phyloP scores from a whole-genome alignment of 2,797 vertebrate species.

The Sylvilagus floridanus region DNA sequence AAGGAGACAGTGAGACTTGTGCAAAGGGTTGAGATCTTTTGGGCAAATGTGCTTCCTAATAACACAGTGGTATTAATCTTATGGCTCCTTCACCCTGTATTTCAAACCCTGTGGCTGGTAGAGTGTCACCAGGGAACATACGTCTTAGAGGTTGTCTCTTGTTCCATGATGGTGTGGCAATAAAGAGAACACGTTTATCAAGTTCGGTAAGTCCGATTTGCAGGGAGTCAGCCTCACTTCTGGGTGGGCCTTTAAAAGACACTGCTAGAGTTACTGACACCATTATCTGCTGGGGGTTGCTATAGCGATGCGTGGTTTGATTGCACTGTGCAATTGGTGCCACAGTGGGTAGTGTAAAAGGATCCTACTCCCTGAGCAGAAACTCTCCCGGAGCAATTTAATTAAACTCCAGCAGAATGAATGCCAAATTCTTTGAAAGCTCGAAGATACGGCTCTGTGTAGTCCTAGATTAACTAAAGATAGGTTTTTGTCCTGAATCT shows the following conservation, averaged over 20 bases:
- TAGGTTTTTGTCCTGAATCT: neutral
- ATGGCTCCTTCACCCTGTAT: slow-evolving; percentile 11
- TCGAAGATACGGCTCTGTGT: neutral
- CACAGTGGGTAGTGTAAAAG: slow-evolving; percentile 69
- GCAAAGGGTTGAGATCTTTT: neutral
- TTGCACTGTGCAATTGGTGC: slow-evolving; percentile 60
- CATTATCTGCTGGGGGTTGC: slow-evolving; percentile 59
- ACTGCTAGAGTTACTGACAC: slow-evolving; percentile 70
- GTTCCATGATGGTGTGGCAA: slow-evolving; percentile 31
- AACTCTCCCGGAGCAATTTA: slow-evolving; percentile 76
- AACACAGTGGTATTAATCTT: slow-evolving; percentile 33
- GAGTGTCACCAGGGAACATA: neutral
- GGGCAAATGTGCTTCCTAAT: slow-evolving; percentile 50
- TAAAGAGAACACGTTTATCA: slow-evolving; percentile 45
- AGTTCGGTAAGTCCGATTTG: slow-evolving; percentile 60
- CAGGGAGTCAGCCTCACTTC: slow-evolving; percentile 57
- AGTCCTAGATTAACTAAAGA: slow-evolving; percentile 34
- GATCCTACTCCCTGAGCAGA: slow-evolving; percentile 71
- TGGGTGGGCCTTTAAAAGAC: slow-evolving; percentile 79
- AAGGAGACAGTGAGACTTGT: neutral
- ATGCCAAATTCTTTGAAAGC: slow-evolving; percentile 64
- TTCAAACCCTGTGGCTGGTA: slow-evolving; percentile 4
- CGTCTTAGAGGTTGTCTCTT: slow-evolving; percentile 61
- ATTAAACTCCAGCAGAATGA: slow-evolving; percentile 75
- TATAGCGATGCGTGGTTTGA: slow-evolving; percentile 72